Percentiles rank a stretch among this genome's conserved stretches.
These are phyloP conservation scores for Melinaea menophilus DNA, from an alignment of 2,888 invertebrate genomes.

Conservation along the genomic window DNA sequence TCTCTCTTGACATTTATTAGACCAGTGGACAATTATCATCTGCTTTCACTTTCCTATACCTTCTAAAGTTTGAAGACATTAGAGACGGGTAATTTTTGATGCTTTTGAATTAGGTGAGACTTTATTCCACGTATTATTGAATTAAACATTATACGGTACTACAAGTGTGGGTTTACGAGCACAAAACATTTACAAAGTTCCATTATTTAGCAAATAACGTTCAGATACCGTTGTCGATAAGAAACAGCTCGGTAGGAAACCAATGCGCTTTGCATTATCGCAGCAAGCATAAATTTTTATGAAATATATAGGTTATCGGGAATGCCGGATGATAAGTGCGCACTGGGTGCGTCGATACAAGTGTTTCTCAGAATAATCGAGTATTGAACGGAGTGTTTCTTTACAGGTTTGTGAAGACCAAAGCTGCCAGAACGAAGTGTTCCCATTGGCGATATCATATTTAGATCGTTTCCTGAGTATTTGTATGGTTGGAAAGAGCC, in stretches of 20 bases:
- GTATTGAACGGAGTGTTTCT: slow-evolving; percentile 16
- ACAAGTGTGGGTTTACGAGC: neutral
- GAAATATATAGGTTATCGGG: slow-evolving; percentile 72
- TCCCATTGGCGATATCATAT: slow-evolving; percentile 93
- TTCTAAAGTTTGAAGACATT: neutral
- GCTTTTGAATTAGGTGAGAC: too few species aligned
- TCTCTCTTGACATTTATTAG: slow-evolving; percentile 40
- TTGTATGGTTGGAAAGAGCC: slow-evolving; percentile 88
- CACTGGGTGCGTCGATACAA: slow-evolving; percentile 47
- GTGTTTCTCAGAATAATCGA: slow-evolving; percentile 39
- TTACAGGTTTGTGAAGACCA: slow-evolving; percentile 95
- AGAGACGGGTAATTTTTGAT: too few species aligned
- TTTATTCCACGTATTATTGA: too few species aligned
- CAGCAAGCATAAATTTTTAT: slow-evolving; percentile 60
- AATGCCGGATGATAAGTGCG: slow-evolving; percentile 67
- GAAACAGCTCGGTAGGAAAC: slow-evolving; percentile 55
- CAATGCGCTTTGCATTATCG: slow-evolving; percentile 60
- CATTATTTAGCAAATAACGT: slow-evolving; percentile 31
- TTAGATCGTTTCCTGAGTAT: slow-evolving; percentile 95
- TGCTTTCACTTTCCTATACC: slow-evolving; percentile 34
- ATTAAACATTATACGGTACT: neutral
- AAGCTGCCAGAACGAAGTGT: slow-evolving; percentile 95
- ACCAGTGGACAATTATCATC: slow-evolving; percentile 30
- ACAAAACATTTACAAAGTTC: slow-evolving; percentile 12
- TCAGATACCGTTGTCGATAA: slow-evolving; percentile 37